Percentiles rank a stretch among this genome's conserved stretches.
Evolutionary conservation across 2,888 invertebrate genomes (phyloP).

Genomic region (Apamea sordens): DNA sequence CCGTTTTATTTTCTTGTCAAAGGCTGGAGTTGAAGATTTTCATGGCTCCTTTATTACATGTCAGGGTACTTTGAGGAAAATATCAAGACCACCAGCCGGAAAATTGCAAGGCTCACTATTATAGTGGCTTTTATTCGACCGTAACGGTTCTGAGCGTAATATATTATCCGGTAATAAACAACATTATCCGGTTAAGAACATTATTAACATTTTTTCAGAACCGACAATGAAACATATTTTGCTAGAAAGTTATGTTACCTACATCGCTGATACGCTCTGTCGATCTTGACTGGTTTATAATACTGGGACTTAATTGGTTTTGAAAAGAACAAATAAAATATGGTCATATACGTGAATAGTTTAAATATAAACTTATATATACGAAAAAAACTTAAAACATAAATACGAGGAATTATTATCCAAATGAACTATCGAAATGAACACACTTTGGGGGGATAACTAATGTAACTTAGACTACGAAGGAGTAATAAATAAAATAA

Average conservation of each 20-base stretch:
- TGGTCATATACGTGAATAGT: neutral
- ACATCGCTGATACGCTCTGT: constrained; percentile 1
- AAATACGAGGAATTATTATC: neutral
- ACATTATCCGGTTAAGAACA: neutral
- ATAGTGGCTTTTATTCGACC: constrained; percentile 5
- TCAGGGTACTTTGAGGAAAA: constrained; percentile 3
- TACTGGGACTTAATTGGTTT: neutral
- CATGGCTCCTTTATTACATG: neutral
- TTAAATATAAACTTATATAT: too few relatives aligned
- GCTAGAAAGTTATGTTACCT: too few relatives aligned
- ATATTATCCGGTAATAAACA: neutral
- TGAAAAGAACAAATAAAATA: neutral
- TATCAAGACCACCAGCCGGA: neutral
- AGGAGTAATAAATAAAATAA: too few relatives aligned
- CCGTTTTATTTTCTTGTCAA: neutral
- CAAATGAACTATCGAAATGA: too few relatives aligned
- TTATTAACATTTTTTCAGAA: constrained; percentile 1
- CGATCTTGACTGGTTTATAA: neutral
- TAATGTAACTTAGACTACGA: too few relatives aligned
- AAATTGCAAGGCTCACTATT: neutral
- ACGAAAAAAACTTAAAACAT: too few relatives aligned
- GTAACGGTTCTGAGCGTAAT: neutral
- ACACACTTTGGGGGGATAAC: too few relatives aligned
- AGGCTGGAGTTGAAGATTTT: neutral
- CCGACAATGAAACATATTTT: neutral